Conservation (phyloP, 2,113 vertebrate species). For the Platichthys stellatus region DNA sequence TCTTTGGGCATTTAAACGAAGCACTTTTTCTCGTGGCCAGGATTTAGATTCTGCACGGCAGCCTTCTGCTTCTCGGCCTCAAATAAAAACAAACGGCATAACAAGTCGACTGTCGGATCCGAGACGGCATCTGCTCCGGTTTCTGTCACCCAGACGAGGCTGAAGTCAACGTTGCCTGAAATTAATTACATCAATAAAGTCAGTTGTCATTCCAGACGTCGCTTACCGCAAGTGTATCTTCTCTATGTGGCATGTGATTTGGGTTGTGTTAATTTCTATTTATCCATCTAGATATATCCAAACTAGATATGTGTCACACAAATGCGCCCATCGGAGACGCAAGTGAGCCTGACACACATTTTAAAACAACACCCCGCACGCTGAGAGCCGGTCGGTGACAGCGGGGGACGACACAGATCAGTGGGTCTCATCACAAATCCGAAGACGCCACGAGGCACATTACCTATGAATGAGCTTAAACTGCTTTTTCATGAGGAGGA, state of each 20-base stretch:
- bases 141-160: neutral
- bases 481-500: conserved; percentile 21
- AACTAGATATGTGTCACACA: neutral
- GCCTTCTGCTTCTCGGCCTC: conserved; percentile 2
- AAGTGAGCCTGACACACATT: neutral
- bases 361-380: neutral
- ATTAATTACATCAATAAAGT: conserved; percentile 18
- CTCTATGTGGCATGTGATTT: neutral
- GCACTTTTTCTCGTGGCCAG: neutral
- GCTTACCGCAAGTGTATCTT: too few species aligned
- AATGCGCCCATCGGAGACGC: too few species aligned
- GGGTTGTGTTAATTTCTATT: neutral
- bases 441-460: conserved; percentile 21
- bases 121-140: conserved; percentile 7
- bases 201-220: neutral
- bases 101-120: conserved; percentile 13
- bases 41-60: neutral
- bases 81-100: conserved; percentile 11
- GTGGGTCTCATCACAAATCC: neutral
- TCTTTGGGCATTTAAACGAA: neutral
- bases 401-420: neutral
- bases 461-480: conserved; percentile 35
- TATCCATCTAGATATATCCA: too few species aligned
- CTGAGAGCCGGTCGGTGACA: neutral
- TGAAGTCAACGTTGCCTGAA: conserved; percentile 1